Evolutionary conservation across 2,888 invertebrate genomes (phyloP).

Genomic region (Spilarctia lutea): DNA sequence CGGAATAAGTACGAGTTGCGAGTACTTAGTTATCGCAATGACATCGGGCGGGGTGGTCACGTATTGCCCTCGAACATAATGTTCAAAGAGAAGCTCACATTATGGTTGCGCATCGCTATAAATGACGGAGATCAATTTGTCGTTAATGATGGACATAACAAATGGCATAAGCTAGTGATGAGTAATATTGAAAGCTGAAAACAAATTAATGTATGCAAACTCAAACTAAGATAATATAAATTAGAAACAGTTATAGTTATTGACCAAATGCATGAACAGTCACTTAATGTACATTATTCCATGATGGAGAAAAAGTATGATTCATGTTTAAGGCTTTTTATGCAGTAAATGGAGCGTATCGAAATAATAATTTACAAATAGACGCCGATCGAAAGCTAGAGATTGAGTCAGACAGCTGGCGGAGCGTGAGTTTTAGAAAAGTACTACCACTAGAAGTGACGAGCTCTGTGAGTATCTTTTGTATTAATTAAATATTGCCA

Average conservation of each 20-base stretch:
- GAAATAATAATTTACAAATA: not conserved
- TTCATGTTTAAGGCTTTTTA: not conserved
- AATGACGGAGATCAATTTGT: not conserved
- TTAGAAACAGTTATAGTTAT: not conserved
- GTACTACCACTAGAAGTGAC: not conserved
- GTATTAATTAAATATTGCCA: no score
- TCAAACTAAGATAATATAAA: not conserved
- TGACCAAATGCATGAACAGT: not conserved
- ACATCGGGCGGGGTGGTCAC: conserved; percentile 35
- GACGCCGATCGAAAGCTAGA: not conserved
- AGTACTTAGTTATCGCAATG: conserved; percentile 25
- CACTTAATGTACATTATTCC: not conserved
- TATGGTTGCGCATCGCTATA: not conserved
- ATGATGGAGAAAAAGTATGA: not conserved
- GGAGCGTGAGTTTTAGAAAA: not conserved
- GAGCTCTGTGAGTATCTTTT: not conserved
- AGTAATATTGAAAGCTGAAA: no score
- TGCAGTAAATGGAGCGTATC: not conserved
- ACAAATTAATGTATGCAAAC: no score
- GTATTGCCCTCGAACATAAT: conserved; percentile 36
- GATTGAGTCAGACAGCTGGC: not conserved
- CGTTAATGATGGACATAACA: not conserved
- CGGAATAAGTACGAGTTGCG: conserved; percentile 22
- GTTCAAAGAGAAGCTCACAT: not conserved
- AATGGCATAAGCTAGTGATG: no score